Percentiles rank a stretch among this genome's conserved stretches.
Conservation (phyloP, 2,797 vertebrate genomes). For the Moxostoma hubbsi region DNA sequence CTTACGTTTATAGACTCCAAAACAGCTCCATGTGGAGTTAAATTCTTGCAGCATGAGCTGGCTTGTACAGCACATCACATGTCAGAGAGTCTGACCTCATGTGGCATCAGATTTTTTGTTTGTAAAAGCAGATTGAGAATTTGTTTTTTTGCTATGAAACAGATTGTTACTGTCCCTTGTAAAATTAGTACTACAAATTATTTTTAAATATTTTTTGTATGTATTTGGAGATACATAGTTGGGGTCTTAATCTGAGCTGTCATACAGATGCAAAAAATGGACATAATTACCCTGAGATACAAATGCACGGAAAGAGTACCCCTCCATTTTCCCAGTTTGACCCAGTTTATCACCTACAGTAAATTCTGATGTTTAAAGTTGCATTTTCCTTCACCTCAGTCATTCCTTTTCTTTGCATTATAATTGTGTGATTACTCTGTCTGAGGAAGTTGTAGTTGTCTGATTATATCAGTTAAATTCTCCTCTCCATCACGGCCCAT, state of each 20-base stretch:
- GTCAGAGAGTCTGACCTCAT: constrained; percentile 14
- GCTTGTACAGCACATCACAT: constrained; percentile 34
- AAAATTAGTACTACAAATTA: neutral
- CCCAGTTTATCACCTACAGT: constrained; percentile 68
- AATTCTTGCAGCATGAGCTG: constrained; percentile 29
- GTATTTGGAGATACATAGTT: neutral
- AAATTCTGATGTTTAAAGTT: constrained; percentile 67
- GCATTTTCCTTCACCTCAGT: constrained; percentile 50
- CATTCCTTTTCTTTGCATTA: constrained; percentile 46
- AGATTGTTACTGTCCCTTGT: too few relatives aligned
- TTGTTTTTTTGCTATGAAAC: neutral
- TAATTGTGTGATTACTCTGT: constrained; percentile 60
- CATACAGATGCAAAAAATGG: constrained; percentile 2
- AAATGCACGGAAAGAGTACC: constrained; percentile 67
- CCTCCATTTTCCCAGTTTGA: constrained; percentile 60
- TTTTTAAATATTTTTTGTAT: neutral
- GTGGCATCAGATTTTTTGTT: constrained; percentile 18
- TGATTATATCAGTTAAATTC: constrained; percentile 52
- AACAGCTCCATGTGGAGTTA: neutral
- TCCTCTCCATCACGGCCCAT: constrained; percentile 49
- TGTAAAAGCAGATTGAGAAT: constrained; percentile 28
- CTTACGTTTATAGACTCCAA: neutral
- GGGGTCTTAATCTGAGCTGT: neutral
- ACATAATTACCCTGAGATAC: constrained; percentile 47
- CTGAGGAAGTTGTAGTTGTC: constrained; percentile 57